Evolutionary conservation across 2,797 vertebrate species (phyloP).

Genomic region (Anas flavirostris): DNA sequence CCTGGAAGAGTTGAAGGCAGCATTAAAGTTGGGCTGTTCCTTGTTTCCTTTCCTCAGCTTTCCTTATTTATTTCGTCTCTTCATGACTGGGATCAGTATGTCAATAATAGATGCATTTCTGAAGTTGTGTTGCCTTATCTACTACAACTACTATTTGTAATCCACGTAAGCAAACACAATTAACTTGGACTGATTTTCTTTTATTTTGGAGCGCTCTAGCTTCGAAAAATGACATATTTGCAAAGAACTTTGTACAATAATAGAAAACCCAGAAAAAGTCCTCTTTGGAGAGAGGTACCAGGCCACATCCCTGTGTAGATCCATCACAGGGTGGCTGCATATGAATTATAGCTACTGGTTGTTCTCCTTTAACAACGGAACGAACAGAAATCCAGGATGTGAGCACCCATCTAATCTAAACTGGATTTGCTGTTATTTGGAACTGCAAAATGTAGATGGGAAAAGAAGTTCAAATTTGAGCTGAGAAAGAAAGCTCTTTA

Average conservation of each 20-base stretch:
- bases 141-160: neutral
- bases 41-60: neutral
- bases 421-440: neutral
- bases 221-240: neutral
- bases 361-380: rapidly evolving
- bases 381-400: rapidly evolving
- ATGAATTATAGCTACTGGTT: neutral
- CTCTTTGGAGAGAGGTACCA: neutral
- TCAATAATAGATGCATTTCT: neutral
- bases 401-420: neutral
- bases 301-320: rapidly evolving
- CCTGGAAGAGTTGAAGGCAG: neutral
- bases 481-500: neutral
- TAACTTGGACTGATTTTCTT: neutral
- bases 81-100: neutral
- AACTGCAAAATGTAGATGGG: neutral
- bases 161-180: neutral
- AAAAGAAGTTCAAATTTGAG: neutral
- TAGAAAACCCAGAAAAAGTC: neutral
- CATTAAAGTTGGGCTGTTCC: neutral
- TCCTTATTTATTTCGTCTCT: neutral
- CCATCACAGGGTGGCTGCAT: rapidly evolving
- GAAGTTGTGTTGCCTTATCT: neutral
- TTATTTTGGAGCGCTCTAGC: neutral
- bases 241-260: neutral